Evolutionary conservation across 2,113 vertebrate genomes (phyloP).

Genomic region (Psittacus erithacus): DNA sequence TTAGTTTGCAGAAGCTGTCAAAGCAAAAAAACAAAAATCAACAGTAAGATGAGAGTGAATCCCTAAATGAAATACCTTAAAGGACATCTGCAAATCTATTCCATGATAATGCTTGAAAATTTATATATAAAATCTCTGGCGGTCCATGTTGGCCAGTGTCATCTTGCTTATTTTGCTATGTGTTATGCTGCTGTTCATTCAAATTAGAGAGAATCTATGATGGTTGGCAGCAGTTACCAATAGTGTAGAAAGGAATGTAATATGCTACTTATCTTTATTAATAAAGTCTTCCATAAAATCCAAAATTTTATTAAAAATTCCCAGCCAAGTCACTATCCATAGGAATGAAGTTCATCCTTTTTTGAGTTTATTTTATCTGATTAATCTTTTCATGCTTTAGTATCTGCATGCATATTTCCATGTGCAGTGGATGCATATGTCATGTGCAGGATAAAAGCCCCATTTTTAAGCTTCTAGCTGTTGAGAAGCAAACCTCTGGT

Average conservation of each 20-base stretch:
- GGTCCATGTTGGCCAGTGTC: neutral
- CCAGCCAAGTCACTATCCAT: neutral
- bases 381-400: neutral
- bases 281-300: neutral
- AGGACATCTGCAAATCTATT: neutral
- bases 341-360: neutral
- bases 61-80: conserved; percentile 6
- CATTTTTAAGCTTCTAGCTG: neutral
- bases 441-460: neutral
- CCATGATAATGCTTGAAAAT: neutral
- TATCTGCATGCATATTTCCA: neutral
- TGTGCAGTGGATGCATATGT: neutral
- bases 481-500: neutral
- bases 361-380: neutral
- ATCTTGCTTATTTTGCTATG: neutral
- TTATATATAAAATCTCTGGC: neutral
- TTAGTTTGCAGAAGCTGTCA: neutral
- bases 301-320: neutral
- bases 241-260: neutral
- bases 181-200: neutral
- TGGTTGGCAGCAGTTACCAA: neutral
- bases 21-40: neutral
- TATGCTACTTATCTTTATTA: neutral
- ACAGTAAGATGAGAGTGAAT: neutral
- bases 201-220: neutral